Evolutionary conservation across 2,888 invertebrate genomes (phyloP), one percentile per base, ranked within the genome.

Genomic region (Melangyna quadrimaculata): DNA sequence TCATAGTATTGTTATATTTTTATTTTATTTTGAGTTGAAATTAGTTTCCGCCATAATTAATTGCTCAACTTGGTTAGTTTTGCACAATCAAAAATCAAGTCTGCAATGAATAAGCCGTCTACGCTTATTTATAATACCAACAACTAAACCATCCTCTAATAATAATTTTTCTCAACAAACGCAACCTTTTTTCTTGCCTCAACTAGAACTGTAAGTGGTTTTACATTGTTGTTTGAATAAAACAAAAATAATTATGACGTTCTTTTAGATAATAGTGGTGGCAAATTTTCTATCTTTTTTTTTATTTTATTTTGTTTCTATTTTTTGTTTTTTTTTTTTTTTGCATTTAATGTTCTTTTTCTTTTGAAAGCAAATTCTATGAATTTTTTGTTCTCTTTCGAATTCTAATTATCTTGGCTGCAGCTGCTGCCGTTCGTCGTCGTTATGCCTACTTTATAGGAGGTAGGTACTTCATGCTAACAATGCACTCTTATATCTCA

Each of bases 351-450:
- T 40, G 40, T 43, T 22, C n/a, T 63, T 59, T 48, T 59, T 29
- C 73, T 67, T 77, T 79, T 70, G 22, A 72, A 43, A 40, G 43
- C 10, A 17, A 57, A 55, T 63, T 86, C 75, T 51, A 35, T 67
- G 19, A 45, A 29, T 19, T 29, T 8, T 45, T 29, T 67, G n/a
- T 32, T 17, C 59, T 53, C 27, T 59, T 78, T 57, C n/a, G 57
- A 55, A 72, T 81, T 69, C 69, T 81, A 86, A 86, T 86, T 86
- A 77, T 81, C 59, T 77, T 55, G 72, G 43, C 73, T 67, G 75
- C 57, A 55, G 61, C 65, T 67, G 72, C 55, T 35, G 43, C 45
- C 65, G 57, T 29, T 57, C 65, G 57, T 29, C 37, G 51, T 55
- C 51, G 51, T 32, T 40, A 45, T 37, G 74, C 40, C 53, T 17